Evolutionary conservation across 2,113 vertebrate species (phyloP).

Genomic region (Psephotus haematonotus): DNA sequence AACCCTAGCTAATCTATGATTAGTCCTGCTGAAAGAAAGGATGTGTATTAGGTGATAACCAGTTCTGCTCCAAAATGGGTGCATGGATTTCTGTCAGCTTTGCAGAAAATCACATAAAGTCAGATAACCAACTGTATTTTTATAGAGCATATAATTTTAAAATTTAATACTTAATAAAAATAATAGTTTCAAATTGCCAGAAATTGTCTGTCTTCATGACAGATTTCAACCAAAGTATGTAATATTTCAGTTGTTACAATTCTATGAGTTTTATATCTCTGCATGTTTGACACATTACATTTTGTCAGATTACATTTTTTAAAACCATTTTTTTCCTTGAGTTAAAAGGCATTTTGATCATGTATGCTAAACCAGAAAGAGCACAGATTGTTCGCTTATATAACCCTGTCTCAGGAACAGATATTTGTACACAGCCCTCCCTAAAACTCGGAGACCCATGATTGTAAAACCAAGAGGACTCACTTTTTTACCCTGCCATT

Average conservation of each 20-base stretch:
- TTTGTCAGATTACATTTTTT: background rate
- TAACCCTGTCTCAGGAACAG: background rate
- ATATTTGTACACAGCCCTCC: background rate
- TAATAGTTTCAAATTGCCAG: background rate
- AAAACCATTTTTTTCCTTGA: background rate
- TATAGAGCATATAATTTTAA: background rate
- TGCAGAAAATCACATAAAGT: background rate
- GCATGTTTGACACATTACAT: background rate
- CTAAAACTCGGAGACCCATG: background rate
- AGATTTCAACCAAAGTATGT: background rate
- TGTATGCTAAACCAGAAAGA: background rate
- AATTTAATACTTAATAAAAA: background rate
- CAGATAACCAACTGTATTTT: accelerated
- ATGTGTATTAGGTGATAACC: background rate
- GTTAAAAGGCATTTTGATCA: background rate
- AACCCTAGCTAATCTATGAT: background rate
- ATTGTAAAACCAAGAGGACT: background rate
- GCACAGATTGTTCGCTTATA: background rate
- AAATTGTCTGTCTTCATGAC: background rate
- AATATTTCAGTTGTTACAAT: background rate
- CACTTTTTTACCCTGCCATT: accelerated
- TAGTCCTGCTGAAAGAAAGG: background rate
- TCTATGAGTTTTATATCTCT: background rate
- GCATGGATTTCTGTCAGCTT: background rate
- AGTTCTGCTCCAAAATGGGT: background rate